These are phyloP conservation scores for Neotoma lepida DNA, from an alignment of 2,113 vertebrate species.

Conservation along the genomic window DNA sequence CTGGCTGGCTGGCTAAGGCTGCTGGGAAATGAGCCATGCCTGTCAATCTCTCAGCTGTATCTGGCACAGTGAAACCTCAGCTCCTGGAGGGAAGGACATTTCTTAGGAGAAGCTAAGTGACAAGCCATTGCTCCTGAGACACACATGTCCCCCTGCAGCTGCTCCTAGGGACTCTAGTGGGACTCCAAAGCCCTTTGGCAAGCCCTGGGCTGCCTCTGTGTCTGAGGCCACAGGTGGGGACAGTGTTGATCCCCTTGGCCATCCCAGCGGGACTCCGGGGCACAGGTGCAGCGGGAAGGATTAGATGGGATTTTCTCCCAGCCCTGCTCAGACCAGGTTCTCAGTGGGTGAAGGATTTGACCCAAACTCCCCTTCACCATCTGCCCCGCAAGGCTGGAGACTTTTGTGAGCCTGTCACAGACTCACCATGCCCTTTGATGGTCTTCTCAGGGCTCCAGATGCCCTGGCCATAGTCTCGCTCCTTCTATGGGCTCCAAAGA, in stretches of 20 bases:
- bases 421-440: background rate
- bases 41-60: background rate
- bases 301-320: conserved; percentile 60
- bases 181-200: background rate
- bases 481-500: background rate
- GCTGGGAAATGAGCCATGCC: background rate
- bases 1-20: background rate
- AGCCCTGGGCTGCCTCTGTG: background rate
- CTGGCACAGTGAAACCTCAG: background rate
- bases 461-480: background rate
- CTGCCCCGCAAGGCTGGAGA: conserved; percentile 62
- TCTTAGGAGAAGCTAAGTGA: background rate
- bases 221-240: background rate
- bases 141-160: too few relatives aligned
- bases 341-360: conserved; percentile 14
- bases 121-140: background rate
- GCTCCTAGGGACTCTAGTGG: background rate
- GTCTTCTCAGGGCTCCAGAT: background rate
- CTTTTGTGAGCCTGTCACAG: conserved; percentile 54
- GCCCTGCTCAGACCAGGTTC: conserved; percentile 44
- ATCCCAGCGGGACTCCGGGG: background rate
- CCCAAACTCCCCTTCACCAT: conserved; percentile 48
- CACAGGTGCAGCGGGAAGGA: conserved; percentile 70
- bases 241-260: background rate
- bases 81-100: background rate